A percentile compares a stretch with the other conserved stretches of the same genome.
phyloP scores from a whole-genome alignment of 2,888 invertebrate genomes.

The Chrysina gloriosa region DNA sequence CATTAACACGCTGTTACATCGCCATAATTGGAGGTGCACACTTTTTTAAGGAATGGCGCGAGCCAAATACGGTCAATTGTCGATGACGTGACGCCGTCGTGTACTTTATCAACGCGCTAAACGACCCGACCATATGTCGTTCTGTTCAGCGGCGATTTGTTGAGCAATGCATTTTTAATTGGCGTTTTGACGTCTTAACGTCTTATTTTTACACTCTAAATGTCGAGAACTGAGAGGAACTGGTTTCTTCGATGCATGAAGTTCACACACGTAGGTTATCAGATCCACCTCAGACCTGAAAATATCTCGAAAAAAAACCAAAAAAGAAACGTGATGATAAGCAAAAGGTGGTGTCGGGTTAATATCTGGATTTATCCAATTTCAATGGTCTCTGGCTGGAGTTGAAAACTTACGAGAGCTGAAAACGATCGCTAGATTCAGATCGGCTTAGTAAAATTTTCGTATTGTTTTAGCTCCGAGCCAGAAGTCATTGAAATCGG shows the following conservation, averaged over 20 bases:
- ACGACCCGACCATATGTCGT: background rate
- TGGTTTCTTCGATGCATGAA: background rate
- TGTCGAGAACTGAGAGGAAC: background rate
- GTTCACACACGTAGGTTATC: slow-evolving; percentile 54
- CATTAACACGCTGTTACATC: slow-evolving; percentile 32
- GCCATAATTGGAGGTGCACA: slow-evolving; percentile 23
- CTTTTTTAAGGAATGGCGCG: background rate
- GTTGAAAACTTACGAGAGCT: slow-evolving; percentile 50
- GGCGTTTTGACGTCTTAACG: background rate
- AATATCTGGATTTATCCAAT: slow-evolving; percentile 52
- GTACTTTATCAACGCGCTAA: background rate
- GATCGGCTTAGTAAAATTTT: slow-evolving; percentile 45
- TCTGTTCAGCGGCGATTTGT: background rate
- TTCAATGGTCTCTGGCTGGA: slow-evolving; percentile 62
- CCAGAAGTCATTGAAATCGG: slow-evolving; percentile 45
- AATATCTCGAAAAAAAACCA: slow-evolving; percentile 42
- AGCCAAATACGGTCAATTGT: slow-evolving; percentile 37
- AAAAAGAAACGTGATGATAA: slow-evolving; percentile 10
- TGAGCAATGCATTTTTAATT: background rate
- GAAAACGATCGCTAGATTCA: slow-evolving; percentile 24
- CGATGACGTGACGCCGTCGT: slow-evolving; percentile 2
- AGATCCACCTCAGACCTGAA: slow-evolving; percentile 64
- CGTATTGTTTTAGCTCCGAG: slow-evolving; percentile 56
- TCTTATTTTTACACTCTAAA: background rate
- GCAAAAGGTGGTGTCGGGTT: background rate